phyloP scores from a whole-genome alignment of 2,888 invertebrate species.

The Mechanitis messenoides region DNA sequence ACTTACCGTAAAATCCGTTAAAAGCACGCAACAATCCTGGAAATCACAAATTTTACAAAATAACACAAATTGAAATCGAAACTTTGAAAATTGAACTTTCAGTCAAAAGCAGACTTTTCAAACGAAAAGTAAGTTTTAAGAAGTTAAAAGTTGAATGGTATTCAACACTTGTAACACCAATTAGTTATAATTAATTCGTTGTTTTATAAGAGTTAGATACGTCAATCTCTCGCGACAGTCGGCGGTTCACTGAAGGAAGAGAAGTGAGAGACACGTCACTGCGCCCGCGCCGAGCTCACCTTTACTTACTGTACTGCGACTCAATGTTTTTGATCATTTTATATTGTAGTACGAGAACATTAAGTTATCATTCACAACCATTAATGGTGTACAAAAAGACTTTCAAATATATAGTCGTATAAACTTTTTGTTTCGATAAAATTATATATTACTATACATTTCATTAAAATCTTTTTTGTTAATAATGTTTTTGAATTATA shows the following conservation, averaged over 20 bases:
- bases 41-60: conserved; percentile 49
- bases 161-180: conserved; percentile 45
- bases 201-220: conserved; percentile 27
- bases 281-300: conserved; percentile 70
- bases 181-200: conserved; percentile 36
- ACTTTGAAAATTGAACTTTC: conserved; percentile 54
- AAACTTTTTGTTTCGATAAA: too few species aligned
- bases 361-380: neutral
- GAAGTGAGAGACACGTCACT: conserved; percentile 66
- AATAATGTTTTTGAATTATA: too few species aligned
- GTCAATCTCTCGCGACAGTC: conserved; percentile 45
- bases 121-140: conserved; percentile 28
- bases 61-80: conserved; percentile 40
- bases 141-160: conserved; percentile 21
- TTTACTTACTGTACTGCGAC: conserved; percentile 54
- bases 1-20: conserved; percentile 35
- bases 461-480: too few species aligned
- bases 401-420: too few species aligned
- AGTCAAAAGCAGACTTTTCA: conserved; percentile 43
- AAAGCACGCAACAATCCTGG: conserved; percentile 57
- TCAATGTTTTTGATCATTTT: conserved; percentile 48
- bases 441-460: too few species aligned
- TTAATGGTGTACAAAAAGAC: too few species aligned
- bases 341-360: conserved; percentile 11
- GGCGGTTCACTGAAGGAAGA: conserved; percentile 67